Base-by-base conservation (phyloP, 2,113 vertebrate species). In the Andinoacara biseriatus region DNA sequence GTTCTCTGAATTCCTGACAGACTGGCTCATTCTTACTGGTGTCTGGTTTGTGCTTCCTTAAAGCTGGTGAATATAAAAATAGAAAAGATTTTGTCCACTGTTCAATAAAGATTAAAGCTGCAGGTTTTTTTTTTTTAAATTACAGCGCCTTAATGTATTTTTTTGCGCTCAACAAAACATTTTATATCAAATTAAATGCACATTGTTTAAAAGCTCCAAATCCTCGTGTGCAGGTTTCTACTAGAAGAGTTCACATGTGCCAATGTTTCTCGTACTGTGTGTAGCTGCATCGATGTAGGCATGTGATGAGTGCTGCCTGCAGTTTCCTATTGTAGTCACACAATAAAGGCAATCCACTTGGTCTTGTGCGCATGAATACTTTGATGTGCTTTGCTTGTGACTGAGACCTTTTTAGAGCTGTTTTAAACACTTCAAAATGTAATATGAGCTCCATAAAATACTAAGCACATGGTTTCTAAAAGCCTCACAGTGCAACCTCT, bases 1-100 rank as follows among this genome's bases (percentile, higher is more conserved):
- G 63, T 84, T 79, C 60, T 90, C 86, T 90, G 77, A 90, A 91
- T 88, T 46, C 76, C 80, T 76, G 81, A 90, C 82, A 61, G 79
- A 91, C 75, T 84, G 40, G 74, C 86, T 85, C 58, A 49, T 84
- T 72, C 61, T 82, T 81, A 76, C 29, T 82, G 49, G 31, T 86
- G 74, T 91, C 49, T 83, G 80, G 56, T 81, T 87, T 85, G 15
- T 72, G 80, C 76, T 75, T 86, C 87, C 89, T 79, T 89, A 82
- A 83, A 83, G 13, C 65, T 65, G 56, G 15, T 56, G 74, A 35
- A 72, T 35, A 46, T 57, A 80, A 65, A 77, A 88, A 88, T 58
- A 35, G 10, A 86, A 87, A 78, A 18, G 2, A 77, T 84, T 80
- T 84, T 86, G 33, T 57, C 17, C 56, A 10, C 17, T 58, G 5